These are phyloP conservation scores for Hetaerina titia DNA, from an alignment of 2,888 invertebrate species.

Conservation along the genomic window DNA sequence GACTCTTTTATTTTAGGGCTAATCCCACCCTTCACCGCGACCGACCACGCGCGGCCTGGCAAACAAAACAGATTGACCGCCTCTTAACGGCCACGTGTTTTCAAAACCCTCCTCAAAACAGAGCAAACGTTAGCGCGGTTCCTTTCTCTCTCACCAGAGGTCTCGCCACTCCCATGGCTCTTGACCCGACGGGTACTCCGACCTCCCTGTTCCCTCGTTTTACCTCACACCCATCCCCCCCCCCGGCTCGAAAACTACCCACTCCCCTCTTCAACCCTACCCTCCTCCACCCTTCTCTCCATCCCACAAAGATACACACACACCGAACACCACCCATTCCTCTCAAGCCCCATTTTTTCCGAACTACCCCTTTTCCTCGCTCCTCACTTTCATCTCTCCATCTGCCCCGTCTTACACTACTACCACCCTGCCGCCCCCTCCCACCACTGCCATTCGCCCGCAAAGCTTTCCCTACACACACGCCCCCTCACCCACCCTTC, in stretches of 20 bases:
- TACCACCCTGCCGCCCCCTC: too few species aligned
- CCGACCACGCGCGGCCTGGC: not conserved
- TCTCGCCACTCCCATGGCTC: not conserved
- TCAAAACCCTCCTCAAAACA: not conserved
- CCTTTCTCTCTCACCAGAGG: slow-evolving; percentile 17
- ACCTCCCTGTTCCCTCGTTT: not conserved
- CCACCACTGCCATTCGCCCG: not conserved
- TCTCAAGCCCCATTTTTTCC: not conserved
- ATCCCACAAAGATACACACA: not conserved
- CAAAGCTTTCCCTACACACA: not conserved
- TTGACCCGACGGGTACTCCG: not conserved
- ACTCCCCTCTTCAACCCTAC: too few species aligned
- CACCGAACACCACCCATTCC: not conserved
- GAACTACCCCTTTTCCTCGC: not conserved
- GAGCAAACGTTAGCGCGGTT: not conserved
- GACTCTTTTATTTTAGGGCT: not conserved
- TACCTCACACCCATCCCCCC: not conserved
- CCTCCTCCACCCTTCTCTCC: not conserved
- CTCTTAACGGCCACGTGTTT: not conserved
- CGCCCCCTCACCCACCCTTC: not conserved
- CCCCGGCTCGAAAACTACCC: not conserved
- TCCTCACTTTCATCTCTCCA: not conserved
- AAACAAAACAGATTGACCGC: not conserved
- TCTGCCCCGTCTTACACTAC: not conserved
- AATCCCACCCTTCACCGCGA: not conserved